Evolutionary conservation across 2,888 invertebrate genomes (phyloP).

Genomic region (Saturnia pavonia): DNA sequence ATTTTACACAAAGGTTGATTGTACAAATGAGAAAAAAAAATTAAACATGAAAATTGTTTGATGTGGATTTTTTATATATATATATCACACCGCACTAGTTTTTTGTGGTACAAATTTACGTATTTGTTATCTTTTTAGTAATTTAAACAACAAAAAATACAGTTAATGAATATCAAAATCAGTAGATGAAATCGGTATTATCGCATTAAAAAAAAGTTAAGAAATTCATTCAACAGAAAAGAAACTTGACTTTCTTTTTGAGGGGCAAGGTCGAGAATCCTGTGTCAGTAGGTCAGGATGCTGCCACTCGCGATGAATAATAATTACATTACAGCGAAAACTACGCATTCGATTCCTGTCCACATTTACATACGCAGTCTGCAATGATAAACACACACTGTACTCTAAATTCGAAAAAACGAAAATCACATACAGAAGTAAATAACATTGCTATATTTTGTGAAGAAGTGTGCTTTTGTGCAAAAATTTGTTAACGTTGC

Average conservation of each 20-base stretch:
- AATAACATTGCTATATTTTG: background rate
- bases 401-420: constrained; percentile 7
- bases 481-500: background rate
- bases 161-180: too few species aligned
- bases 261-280: constrained; percentile 59
- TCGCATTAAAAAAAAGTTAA: background rate
- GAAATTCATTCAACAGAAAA: constrained; percentile 23
- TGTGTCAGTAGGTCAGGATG: constrained; percentile 63
- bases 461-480: background rate
- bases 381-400: background rate
- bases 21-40: too few species aligned
- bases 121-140: too few species aligned
- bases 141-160: too few species aligned
- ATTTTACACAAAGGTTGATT: background rate
- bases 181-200: background rate
- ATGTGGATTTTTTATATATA: too few species aligned
- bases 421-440: background rate
- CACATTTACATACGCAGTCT: constrained; percentile 16
- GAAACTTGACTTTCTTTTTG: constrained; percentile 28
- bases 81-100: background rate
- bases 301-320: constrained; percentile 18
- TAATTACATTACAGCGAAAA: constrained; percentile 22
- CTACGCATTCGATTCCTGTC: constrained; percentile 29
- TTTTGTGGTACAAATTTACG: background rate
- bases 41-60: background rate